Percentiles rank a stretch among this genome's conserved stretches.
Conservation (phyloP, 2,888 invertebrate genomes). For the Pristionchus maxplancki region DNA sequence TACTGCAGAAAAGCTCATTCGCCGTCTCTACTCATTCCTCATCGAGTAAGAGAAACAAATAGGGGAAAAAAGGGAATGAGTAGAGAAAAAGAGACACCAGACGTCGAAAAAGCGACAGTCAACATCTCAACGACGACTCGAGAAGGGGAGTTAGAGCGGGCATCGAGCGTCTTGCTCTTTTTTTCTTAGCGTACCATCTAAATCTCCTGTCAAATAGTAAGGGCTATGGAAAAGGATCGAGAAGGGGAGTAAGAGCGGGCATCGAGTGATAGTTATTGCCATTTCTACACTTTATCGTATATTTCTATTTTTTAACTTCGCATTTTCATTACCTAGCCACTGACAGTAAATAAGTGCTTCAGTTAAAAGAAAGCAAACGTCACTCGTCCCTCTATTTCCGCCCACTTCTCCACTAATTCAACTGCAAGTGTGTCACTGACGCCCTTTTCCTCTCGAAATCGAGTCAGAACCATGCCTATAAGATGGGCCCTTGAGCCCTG, state of each 20-base stretch:
- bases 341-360: no score
- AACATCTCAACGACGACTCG: not conserved
- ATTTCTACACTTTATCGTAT: no score
- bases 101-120: constrained; percentile 6
- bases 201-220: no score
- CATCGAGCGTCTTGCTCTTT: not conserved
- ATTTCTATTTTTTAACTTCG: no score
- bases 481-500: not conserved
- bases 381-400: no score
- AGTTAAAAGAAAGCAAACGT: no score
- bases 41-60: not conserved
- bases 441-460: not conserved
- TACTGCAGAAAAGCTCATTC: not conserved
- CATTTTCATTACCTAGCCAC: no score
- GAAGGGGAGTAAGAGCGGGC: not conserved
- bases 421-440: not conserved
- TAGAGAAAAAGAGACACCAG: not conserved
- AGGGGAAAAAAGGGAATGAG: not conserved
- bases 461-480: not conserved
- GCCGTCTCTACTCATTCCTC: not conserved
- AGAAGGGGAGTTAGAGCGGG: constrained; percentile 29
- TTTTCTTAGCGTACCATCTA: no score
- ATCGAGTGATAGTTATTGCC: no score
- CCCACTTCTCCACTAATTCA: not conserved
- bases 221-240: no score